A percentile compares a stretch with the other conserved stretches of the same genome.
Evolutionary conservation across 2,113 vertebrate genomes (phyloP).

Genomic region (Dermatemys mawii): DNA sequence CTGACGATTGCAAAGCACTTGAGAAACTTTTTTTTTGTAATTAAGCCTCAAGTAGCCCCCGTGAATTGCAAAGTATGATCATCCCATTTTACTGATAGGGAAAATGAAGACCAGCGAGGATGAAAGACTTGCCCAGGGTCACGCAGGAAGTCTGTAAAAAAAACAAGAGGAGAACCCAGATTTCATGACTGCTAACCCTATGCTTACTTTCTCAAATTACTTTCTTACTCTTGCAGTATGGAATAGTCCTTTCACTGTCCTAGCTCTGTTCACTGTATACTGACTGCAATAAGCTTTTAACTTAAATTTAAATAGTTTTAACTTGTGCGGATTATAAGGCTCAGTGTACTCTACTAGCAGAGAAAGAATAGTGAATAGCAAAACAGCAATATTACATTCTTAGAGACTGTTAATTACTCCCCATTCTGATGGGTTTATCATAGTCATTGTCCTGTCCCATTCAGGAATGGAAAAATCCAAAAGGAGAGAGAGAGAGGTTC

Average conservation of each 20-base stretch:
- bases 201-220: not conserved
- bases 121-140: not conserved
- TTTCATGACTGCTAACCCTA: not conserved
- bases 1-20: not conserved
- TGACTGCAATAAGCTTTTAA: constrained; percentile 48
- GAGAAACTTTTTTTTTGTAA: not conserved
- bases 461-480: not conserved
- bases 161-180: not conserved
- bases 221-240: not conserved
- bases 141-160: not conserved
- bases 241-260: not conserved
- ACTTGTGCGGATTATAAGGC: not conserved
- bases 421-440: not conserved
- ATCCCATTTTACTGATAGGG: not conserved
- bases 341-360: not conserved
- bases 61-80: not conserved
- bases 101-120: not conserved
- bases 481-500: not conserved
- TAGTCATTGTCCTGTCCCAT: not conserved
- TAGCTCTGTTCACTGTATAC: not conserved
- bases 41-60: not conserved
- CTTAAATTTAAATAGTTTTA: not conserved
- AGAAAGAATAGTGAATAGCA: not conserved
- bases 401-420: not conserved
- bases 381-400: not conserved